phyloP scores from a whole-genome alignment of 2,113 vertebrate species.

The Oncorhynchus gorbuscha region DNA sequence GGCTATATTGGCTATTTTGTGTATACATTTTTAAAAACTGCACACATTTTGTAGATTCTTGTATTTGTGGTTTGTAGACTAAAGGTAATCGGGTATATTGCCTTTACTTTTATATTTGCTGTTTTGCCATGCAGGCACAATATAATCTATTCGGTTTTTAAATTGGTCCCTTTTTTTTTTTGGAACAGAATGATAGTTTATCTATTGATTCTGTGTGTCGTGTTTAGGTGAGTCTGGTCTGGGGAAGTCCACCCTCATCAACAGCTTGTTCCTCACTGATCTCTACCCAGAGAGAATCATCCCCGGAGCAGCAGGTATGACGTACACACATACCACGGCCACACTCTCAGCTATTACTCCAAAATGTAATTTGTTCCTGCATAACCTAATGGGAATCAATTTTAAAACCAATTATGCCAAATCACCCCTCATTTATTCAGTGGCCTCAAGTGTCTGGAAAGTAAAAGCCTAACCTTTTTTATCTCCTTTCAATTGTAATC shows the following conservation, averaged over 20 bases:
- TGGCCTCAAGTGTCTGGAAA: not conserved
- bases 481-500: not conserved
- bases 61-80: no score
- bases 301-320: slow-evolving; percentile 92
- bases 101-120: no score
- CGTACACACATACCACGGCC: not conserved
- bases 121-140: no score
- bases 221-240: slow-evolving; percentile 91
- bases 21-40: no score
- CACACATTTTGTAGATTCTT: no score
- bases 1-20: no score
- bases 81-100: no score
- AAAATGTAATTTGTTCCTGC: not conserved
- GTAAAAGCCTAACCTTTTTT: not conserved
- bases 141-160: no score
- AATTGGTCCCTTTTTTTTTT: no score
- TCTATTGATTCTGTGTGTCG: slow-evolving; percentile 20
- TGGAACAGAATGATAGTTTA: no score
- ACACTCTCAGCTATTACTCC: not conserved
- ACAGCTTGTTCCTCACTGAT: slow-evolving; percentile 97
- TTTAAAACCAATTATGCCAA: not conserved
- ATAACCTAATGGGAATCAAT: not conserved
- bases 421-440: not conserved
- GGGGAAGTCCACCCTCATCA: slow-evolving; percentile 97
- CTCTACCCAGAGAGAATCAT: slow-evolving; percentile 97